Evolutionary conservation across 2,888 invertebrate genomes (phyloP), one percentile per base, ranked within the genome.

Genomic region (Bugula neritina): DNA sequence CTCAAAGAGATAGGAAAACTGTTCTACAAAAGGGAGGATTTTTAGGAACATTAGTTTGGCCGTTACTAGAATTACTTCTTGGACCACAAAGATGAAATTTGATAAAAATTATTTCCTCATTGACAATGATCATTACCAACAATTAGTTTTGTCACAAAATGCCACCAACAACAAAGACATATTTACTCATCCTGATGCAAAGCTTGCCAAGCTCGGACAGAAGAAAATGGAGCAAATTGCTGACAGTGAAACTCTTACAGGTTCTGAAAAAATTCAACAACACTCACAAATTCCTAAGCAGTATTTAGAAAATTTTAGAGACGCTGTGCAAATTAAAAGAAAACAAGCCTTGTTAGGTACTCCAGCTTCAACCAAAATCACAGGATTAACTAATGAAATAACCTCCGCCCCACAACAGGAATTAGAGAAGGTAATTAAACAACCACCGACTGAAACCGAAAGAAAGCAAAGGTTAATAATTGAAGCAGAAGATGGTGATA

Each of bases 11-110:
- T 3, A 55, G 25, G n/a, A 55, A 55, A 55, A 5, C n/a, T 13
- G 5, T 55, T 13, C n/a, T 55, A 23, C 55, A 55, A 55, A 55
- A 5, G n/a, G 55, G 55, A 55, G 55, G 55, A n/a, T 55, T 55
- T 55, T n/a, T n/a, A 55, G 21, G n/a, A 13, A 23, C 55, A n/a
- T 23, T 55, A n/a, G 10, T 55, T 13, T 5, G 55, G n/a, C 55
- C 55, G 5, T n/a, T 43, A 43, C 43, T 43, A 43, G 43, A 17
- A 17, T 17, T 43, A 5, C 17, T 43, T 43, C 43, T 43, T 10
- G 43, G 43, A 43, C 43, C 5, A 43, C 43, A 43, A 17, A 10
- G 17, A 43, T 43, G 43, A 43, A 43, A 43, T 43, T 43, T 43
- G 43, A 5, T 10, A 43, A 43, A 43, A 5, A 17, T 10, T 43